Base-by-base conservation (phyloP, 2,113 vertebrate genomes). In the Nesogale talazaci region DNA sequence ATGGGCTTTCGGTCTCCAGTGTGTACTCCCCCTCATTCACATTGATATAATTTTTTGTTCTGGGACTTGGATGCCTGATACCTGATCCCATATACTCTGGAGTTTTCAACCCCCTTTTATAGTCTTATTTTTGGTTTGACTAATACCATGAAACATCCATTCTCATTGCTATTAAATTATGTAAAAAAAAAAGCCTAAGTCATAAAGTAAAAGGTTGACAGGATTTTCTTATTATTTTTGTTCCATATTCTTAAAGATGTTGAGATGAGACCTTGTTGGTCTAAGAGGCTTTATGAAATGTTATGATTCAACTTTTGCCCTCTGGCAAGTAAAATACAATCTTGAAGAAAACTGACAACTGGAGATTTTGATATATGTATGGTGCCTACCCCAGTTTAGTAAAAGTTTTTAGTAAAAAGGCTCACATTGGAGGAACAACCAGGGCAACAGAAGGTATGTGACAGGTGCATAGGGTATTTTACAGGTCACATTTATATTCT, bases 181-280 rank as follows among this genome's bases (percentile, higher is more conserved):
- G 31, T 85, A 82, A 88, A 74, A 72, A 81, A 65, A 79, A 81
- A 57, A 61, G 27, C 59, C 72, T n/a, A 69, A n/a, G 52, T 75
- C 92, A 59, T 59, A 75, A 46, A n/a, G 80, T 92, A 56, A 89
- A 78, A 34, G 19, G 5, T 42, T 74, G 36, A 67, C 36, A 69
- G 74, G 3, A 42, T 61, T 83, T 82, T 56, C 20, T 11, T 72
- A 11, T 74, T 81, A 46, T 34, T 20, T 52, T 52, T 72, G 72
- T 72, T 25, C 27, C 65, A 78, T 67, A 89, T 83, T 80, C 36
- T 79, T 94, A 77, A 65, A 83, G 42, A 83, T 42, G 82, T 74
- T 91, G 70, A 83, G 22, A 8, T 82, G 52, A 70, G 1, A 79
- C 1, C 46, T 93, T 23, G 25, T 20, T 81, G 4, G 4, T 76